These are phyloP conservation scores for Drosophila bifasciata DNA, from an alignment of 1,140 invertebrate genomes.

Conservation along the genomic window DNA sequence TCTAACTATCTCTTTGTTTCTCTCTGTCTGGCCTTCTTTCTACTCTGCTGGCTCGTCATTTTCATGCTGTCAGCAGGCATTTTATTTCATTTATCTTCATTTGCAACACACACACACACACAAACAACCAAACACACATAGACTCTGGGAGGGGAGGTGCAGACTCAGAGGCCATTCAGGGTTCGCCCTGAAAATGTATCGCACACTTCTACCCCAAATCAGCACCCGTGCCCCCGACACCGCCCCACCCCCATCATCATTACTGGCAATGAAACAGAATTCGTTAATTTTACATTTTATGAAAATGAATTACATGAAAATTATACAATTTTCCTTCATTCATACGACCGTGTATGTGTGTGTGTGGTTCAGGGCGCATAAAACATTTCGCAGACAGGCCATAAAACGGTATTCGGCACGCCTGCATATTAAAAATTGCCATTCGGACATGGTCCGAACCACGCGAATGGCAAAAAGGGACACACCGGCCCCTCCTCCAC, in stretches of 20 bases:
- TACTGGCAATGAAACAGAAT: slow-evolving; percentile 58
- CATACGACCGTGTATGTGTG: slow-evolving; percentile 6
- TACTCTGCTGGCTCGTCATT: slow-evolving; percentile 53
- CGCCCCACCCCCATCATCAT: not conserved
- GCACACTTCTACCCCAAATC: slow-evolving; percentile 2
- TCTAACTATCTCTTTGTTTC: slow-evolving; percentile 7
- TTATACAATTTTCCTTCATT: slow-evolving; percentile 62
- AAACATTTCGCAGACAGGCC: slow-evolving; percentile 59
- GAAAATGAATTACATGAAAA: slow-evolving; percentile 67
- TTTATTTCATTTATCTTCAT: slow-evolving; percentile 80
- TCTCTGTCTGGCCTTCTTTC: slow-evolving; percentile 10
- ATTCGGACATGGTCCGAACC: slow-evolving; percentile 49
- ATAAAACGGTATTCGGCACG: slow-evolving; percentile 62
- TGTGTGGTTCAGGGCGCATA: slow-evolving; percentile 44
- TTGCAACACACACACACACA: slow-evolving; percentile 44
- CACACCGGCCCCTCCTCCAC: not conserved
- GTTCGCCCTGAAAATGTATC: slow-evolving; percentile 19
- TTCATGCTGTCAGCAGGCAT: slow-evolving; percentile 73
- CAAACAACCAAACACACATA: slow-evolving; percentile 9
- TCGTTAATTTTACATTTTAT: slow-evolving; percentile 76
- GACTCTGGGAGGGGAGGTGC: not conserved
- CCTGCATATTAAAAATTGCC: slow-evolving; percentile 63
- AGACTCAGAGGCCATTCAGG: slow-evolving; percentile 4
- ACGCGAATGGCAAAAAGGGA: not conserved
- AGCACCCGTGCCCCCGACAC: no score